A percentile compares a stretch with the other conserved stretches of the same genome.
Conservation (phyloP, 2,888 invertebrate genomes). For the Polyommatus iphigenia region DNA sequence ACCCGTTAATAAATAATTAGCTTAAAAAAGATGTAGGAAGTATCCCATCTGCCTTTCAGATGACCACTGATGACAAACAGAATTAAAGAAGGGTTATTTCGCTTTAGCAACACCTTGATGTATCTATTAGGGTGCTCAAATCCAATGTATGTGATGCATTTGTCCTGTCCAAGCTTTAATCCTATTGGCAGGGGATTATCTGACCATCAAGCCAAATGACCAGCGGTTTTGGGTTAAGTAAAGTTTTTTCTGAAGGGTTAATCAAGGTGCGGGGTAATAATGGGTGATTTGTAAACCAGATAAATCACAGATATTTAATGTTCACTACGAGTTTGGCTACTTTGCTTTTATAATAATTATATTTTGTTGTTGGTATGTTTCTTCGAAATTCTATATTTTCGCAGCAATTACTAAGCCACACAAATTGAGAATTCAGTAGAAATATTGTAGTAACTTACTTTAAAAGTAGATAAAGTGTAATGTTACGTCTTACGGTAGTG, state of each 20-base stretch:
- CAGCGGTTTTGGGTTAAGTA: constrained; percentile 38
- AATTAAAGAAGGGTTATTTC: neutral
- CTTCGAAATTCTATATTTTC: no score
- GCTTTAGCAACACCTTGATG: constrained; percentile 32
- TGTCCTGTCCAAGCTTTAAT: constrained; percentile 64
- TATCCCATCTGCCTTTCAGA: constrained; percentile 23
- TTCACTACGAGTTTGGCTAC: neutral
- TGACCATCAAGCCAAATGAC: constrained; percentile 49
- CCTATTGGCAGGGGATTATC: constrained; percentile 66
- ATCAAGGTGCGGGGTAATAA: neutral
- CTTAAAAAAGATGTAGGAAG: constrained; percentile 22
- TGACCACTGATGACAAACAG: neutral
- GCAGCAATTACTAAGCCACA: no score
- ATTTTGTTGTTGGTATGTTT: no score
- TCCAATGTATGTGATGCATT: constrained; percentile 66
- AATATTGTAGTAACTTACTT: no score
- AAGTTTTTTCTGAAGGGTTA: constrained; percentile 26
- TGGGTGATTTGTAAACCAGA: neutral
- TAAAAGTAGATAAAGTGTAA: no score
- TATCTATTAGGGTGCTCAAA: constrained; percentile 53
- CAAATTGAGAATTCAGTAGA: no score
- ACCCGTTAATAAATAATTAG: constrained; percentile 28
- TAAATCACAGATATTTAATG: neutral
- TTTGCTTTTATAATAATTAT: neutral
- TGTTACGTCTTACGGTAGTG: no score